Evolutionary conservation across 2,888 invertebrate species (phyloP).

Genomic region (Pseudococcus viburni): DNA sequence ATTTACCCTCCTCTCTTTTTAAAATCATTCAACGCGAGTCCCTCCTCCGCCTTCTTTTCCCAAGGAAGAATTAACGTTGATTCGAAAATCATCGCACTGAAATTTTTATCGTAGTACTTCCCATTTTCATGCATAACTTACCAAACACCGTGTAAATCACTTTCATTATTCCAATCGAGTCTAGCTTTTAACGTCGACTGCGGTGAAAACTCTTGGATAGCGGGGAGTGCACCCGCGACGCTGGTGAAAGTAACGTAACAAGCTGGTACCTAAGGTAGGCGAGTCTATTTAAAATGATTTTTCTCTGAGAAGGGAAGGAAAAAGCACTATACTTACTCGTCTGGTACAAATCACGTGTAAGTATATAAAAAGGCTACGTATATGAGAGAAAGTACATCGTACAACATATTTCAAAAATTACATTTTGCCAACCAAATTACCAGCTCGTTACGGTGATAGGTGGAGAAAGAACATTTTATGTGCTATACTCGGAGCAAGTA

Average conservation of each 20-base stretch:
- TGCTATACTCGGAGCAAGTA: background rate
- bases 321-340: too few species aligned
- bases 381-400: too few species aligned
- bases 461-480: background rate
- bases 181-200: background rate
- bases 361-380: too few species aligned
- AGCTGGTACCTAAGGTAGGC: slow-evolving; percentile 3
- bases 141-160: background rate
- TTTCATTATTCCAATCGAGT: slow-evolving; percentile 1
- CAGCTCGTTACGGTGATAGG: background rate
- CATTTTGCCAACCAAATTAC: background rate
- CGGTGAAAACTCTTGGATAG: background rate
- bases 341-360: too few species aligned
- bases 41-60: too few species aligned
- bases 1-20: too few species aligned
- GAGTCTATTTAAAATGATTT: background rate
- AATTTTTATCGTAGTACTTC: too few species aligned
- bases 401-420: background rate
- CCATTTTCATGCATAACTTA: background rate
- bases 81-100: too few species aligned
- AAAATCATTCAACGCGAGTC: too few species aligned
- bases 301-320: too few species aligned
- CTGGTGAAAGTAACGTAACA: background rate
- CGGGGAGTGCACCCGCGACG: background rate
- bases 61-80: too few species aligned